phyloP scores from a whole-genome alignment of 2,797 vertebrate genomes.

The Vireo griseus region DNA sequence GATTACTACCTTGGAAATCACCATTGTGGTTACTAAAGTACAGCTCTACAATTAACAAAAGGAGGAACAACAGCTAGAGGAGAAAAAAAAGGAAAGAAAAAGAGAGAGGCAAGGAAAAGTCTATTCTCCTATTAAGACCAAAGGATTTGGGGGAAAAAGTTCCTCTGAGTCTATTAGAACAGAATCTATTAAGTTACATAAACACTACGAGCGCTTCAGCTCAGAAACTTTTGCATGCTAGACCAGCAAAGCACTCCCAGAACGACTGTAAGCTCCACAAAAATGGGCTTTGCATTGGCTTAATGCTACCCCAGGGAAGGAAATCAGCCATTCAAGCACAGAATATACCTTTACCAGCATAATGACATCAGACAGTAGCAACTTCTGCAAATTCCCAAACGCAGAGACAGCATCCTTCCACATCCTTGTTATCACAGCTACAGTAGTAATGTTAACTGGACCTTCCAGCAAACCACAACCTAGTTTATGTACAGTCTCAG shows the following conservation, averaged over 20 bases:
- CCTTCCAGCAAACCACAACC: neutral
- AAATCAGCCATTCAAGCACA: neutral
- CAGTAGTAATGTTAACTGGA: neutral
- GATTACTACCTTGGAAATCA: neutral
- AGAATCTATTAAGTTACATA: neutral
- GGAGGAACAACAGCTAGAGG: neutral
- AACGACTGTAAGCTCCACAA: neutral
- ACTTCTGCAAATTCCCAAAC: neutral
- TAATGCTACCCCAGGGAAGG: neutral
- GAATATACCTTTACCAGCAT: neutral
- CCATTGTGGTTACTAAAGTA: neutral
- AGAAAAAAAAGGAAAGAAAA: neutral
- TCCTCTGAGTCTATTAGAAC: neutral
- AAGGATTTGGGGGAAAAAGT: neutral
- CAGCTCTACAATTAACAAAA: neutral
- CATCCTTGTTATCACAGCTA: neutral
- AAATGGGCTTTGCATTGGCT: neutral
- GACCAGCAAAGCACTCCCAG: slow-evolving; percentile 6
- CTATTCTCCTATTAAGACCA: neutral
- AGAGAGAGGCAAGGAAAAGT: neutral
- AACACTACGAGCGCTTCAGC: neutral
- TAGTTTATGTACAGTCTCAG: neutral
- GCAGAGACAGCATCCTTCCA: neutral
- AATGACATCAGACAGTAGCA: neutral
- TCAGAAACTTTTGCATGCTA: neutral